Evolutionary conservation across 1,140 invertebrate genomes (phyloP), one percentile per base, ranked within the genome.

Genomic region (Dinoponera quadriceps): DNA sequence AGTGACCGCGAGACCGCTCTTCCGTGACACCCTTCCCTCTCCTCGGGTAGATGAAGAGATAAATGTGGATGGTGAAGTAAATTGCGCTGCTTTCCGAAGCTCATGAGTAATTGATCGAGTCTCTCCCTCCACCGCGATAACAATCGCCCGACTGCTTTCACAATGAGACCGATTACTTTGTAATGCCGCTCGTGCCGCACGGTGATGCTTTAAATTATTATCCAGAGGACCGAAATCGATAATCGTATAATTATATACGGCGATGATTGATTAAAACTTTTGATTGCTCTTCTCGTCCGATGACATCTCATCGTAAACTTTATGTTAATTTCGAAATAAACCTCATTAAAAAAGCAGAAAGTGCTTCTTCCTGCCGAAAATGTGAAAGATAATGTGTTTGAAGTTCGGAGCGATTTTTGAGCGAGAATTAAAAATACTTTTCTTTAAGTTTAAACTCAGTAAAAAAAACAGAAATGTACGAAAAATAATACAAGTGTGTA

Each of bases 21-120:
- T 77, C 48, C 22, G 7, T 20, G 48, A 77, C 16, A 66, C 20
- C 20, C 13, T 14, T 44, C 2, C n/a, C 3, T 72, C 25, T 18
- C 2, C 3, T 14, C 7, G 13, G 18, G 2, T 33, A 49, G 7
- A 29, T 27, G 11, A 13, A 59, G 38, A 77, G 48, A 77, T 77
- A 66, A 55, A 77, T 55, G 49, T 77, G 38, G 48, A 77, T 68
- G 65, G 85, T 85, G 85, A 91, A 91, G 91, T 92, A 91, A 90
- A 92, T 93, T 90, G 86, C 88, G 85, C 82, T 66, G 68, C 68
- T 81, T 83, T 84, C 57, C 74, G 82, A 88, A 83, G 85, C 75
- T 89, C 85, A 80, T 83, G 82, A 84, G 82, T 90, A 92, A 92
- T 92, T 92, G 89, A 92, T 91, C 89, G 90, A 25, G n/a, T 18